These are phyloP conservation scores for Lasioglossum lativentre DNA, from an alignment of 2,888 invertebrate genomes.

Conservation along the genomic window DNA sequence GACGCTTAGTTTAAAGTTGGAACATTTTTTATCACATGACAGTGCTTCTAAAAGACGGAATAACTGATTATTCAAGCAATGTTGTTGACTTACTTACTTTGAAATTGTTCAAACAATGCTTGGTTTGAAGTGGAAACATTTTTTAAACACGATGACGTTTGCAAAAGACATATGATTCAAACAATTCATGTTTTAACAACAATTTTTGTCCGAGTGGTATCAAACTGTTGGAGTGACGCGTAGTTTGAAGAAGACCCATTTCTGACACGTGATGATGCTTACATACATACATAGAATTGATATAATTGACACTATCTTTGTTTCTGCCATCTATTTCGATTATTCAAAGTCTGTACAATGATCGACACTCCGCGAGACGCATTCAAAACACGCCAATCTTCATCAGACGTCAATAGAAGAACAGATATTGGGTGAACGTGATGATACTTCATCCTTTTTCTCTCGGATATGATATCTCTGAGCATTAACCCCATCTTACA, in stretches of 20 bases:
- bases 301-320: neutral
- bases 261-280: neutral
- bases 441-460: neutral
- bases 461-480: neutral
- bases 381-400: neutral
- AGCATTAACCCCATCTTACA: neutral
- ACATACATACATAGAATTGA: neutral
- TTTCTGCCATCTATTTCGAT: neutral
- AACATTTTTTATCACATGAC: neutral
- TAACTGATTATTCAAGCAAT: neutral
- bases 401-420: neutral
- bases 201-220: neutral
- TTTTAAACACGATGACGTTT: neutral
- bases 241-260: neutral
- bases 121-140: neutral
- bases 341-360: neutral
- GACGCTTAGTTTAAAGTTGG: neutral
- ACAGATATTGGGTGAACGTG: neutral
- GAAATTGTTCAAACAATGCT: neutral
- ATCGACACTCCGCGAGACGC: neutral
- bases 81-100: neutral
- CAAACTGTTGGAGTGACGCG: neutral
- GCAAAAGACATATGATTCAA: neutral
- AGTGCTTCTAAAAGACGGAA: neutral
- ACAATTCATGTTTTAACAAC: neutral